phyloP scores from a whole-genome alignment of 2,113 vertebrate genomes.

The crab-eating macaque (Macaca fascicularis) region T2T-MFA8v1.1 NC_088387.1:49517001-49517500 shows the following conservation, averaged over 20 bases:
- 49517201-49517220: slow-evolving; percentile 17
- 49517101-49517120: background rate
- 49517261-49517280: background rate
- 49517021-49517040: background rate
- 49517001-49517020: slow-evolving; percentile 14
- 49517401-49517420: background rate
- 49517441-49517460: background rate
- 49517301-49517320: background rate
- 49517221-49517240: background rate
- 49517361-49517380: background rate
- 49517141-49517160: slow-evolving; percentile 5
- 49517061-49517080: slow-evolving; percentile 20
- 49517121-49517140: background rate
- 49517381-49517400: background rate
- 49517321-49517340: background rate
- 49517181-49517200: background rate
- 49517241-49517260: background rate
- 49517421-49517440: background rate
- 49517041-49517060: background rate
- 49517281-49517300: background rate
- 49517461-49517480: background rate
- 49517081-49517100: background rate
- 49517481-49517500: background rate
- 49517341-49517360: background rate
- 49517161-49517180: slow-evolving; percentile 3